These are phyloP conservation scores for Urocitellus parryii DNA, from an alignment of 2,113 vertebrate species.

Conservation along the genomic window DNA sequence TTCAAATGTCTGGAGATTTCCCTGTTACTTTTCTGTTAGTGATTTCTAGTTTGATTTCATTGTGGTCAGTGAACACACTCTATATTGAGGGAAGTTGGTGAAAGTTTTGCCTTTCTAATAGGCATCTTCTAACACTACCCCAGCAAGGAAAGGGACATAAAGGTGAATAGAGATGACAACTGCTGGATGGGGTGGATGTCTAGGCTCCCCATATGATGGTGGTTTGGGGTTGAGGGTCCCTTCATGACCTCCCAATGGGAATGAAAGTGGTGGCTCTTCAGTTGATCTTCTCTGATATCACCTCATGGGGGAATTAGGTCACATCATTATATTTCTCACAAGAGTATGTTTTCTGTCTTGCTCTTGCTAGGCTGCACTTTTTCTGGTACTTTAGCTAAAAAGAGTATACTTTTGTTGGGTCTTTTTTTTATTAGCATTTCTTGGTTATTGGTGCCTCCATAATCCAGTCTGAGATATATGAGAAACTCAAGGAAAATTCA, in stretches of 20 bases:
- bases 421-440: not conserved
- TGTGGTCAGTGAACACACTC: no score
- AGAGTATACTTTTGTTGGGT: not conserved
- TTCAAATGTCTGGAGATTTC: constrained; percentile 24
- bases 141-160: not conserved
- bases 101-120: not conserved
- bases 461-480: not conserved
- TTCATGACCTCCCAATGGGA: not conserved
- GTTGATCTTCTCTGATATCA: not conserved
- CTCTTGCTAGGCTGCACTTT: not conserved
- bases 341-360: not conserved
- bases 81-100: not conserved
- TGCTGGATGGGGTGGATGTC: not conserved
- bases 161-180: not conserved
- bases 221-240: not conserved
- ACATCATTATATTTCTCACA: not conserved
- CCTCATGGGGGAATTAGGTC: no score
- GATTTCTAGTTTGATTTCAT: constrained; percentile 34
- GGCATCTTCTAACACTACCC: not conserved
- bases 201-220: not conserved
- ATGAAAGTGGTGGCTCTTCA: not conserved
- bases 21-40: constrained; percentile 16
- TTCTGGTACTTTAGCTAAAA: not conserved
- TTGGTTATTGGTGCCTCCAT: not conserved
- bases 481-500: not conserved